Evolutionary conservation across 2,797 vertebrate genomes (phyloP), one percentile per base, ranked within the genome.

Genomic region (Tadarida brasiliensis): DNA sequence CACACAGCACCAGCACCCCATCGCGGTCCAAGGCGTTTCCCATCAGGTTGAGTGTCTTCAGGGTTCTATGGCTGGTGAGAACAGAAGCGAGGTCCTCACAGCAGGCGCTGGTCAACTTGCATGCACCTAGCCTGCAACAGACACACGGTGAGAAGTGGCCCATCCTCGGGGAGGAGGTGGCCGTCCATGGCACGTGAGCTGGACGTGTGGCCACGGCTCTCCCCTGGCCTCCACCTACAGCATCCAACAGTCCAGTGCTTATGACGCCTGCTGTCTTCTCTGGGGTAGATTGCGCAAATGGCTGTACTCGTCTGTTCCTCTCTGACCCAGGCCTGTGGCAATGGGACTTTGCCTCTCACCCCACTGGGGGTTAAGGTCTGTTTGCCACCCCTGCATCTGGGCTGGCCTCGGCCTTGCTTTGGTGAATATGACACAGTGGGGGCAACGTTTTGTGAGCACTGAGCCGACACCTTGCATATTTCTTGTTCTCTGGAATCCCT

Each of bases 131-230:
- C 22, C 96, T 97, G 91, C 57, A 61, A 47, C 1, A 30, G 11
- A 35, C 12, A 51, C 2, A 8, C 1, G 0, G 39, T 73, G 57
- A 73, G 57, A 14, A n/a, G 51, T 0, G 1, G 49, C 28, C 17
- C 5, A 11, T 12, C 28, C 63, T 28, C 0, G 2, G 63, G 6
- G 10, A 12, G 6, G 2, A 7, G n/a, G 26, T 0, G 19, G 35
- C 56, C 11, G 0, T 1, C 4, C 24, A 5, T 15, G 4, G 4
- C 19, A 26, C 0, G 16, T 10, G 61, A 74, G 28, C 20, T 0
- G 28, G 56, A 19, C 0, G 9, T 35, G 9, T 14, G 26, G 10
- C 15, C 22, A 16, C 35, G 12, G 14, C 16, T 81, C 19, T 17
- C 24, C 8, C n/a, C 4, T 0, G 19, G 5, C 35, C 39, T 44